Conservation (phyloP, 2,888 invertebrate genomes). For the Nyleta sp. region DNA sequence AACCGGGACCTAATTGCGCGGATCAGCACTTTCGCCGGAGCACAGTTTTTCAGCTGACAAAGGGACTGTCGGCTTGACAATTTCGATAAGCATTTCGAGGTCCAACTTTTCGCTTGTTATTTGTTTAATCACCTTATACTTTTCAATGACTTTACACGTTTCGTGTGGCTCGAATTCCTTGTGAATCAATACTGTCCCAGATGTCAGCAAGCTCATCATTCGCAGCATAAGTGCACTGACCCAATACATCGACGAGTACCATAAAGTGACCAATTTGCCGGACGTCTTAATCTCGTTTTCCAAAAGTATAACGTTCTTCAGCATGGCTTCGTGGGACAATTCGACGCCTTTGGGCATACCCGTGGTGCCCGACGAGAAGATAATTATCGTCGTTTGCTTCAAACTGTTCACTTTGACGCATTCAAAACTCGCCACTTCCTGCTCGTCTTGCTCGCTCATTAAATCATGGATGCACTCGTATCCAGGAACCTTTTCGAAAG, state of each 20-base stretch:
- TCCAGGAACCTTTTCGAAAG: conserved; percentile 68
- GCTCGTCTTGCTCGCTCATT: conserved; percentile 58
- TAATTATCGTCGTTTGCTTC: conserved; percentile 68
- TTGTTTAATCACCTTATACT: conserved; percentile 72
- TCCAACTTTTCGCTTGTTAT: conserved; percentile 32
- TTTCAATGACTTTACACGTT: conserved; percentile 72
- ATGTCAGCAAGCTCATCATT: conserved; percentile 48
- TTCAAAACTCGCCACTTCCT: conserved; percentile 68
- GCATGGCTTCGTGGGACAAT: conserved; percentile 69
- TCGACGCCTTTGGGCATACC: conserved; percentile 76
- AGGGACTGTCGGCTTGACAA: conserved; percentile 47
- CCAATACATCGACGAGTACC: conserved; percentile 74
- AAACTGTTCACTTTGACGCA: conserved; percentile 55
- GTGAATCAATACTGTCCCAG: conserved; percentile 67
- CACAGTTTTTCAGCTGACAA: conserved; percentile 54
- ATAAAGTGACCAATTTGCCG: conserved; percentile 43
- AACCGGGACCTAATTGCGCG: conserved; percentile 60
- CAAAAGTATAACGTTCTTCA: conserved; percentile 40
- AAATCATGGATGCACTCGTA: conserved; percentile 65
- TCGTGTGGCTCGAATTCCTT: conserved; percentile 69
- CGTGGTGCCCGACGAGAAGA: conserved; percentile 78
- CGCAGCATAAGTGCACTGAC: conserved; percentile 71
- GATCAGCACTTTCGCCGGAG: conserved; percentile 54
- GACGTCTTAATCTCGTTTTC: not conserved
- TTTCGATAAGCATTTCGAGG: conserved; percentile 28